phyloP scores from a whole-genome alignment of 2,797 vertebrate species.

The Momotus momota region DNA sequence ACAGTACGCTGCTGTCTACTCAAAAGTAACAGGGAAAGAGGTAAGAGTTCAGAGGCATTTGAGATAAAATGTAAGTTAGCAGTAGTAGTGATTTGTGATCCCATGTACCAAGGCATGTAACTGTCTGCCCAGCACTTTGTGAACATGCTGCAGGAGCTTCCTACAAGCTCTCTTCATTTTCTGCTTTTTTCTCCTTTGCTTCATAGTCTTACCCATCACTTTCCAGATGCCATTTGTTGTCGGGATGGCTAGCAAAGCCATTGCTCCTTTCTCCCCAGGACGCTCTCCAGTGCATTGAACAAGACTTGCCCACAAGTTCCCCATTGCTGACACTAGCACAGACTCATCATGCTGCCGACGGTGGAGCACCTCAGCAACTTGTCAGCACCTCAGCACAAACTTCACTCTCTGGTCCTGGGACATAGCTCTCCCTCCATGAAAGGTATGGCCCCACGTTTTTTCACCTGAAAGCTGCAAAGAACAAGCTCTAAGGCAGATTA shows the following conservation, averaged over 20 bases:
- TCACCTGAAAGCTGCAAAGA: background rate
- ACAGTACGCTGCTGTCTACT: background rate
- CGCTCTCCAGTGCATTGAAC: accelerated
- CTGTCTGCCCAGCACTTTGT: background rate
- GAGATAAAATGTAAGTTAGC: background rate
- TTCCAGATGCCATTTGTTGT: background rate
- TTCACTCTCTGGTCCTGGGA: background rate
- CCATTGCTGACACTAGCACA: background rate
- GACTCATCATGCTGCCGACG: accelerated
- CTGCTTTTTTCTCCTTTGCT: background rate
- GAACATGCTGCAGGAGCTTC: background rate
- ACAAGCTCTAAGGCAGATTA: background rate
- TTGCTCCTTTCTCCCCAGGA: background rate
- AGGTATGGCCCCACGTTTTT: background rate
- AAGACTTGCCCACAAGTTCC: background rate
- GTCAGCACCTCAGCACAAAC: background rate
- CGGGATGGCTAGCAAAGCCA: background rate
- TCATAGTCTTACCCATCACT: background rate
- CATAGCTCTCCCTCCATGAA: background rate
- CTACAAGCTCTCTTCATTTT: background rate
- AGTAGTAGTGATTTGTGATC: background rate
- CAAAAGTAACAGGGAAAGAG: background rate
- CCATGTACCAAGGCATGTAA: background rate
- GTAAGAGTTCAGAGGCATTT: background rate
- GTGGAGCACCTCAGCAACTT: background rate